phyloP scores from a whole-genome alignment of 2,797 vertebrate genomes.

The Sarcoramphus papa region DNA sequence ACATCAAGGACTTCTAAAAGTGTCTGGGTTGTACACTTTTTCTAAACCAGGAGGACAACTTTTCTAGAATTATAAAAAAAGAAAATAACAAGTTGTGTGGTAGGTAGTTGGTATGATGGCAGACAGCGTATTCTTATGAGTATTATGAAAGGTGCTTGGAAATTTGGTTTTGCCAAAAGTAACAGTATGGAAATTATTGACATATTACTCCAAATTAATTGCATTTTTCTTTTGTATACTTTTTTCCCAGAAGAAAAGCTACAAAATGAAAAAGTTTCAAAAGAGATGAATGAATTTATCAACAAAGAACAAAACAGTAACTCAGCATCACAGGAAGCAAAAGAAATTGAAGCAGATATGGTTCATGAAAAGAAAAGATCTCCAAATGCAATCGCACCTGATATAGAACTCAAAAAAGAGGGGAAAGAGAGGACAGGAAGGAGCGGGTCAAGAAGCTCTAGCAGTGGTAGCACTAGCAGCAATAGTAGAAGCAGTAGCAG shows the following conservation, averaged over 20 bases:
- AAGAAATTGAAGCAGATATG: conserved; percentile 85
- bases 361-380: conserved; percentile 89
- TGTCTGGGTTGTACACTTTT: not conserved
- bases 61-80: not conserved
- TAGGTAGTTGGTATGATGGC: not conserved
- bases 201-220: not conserved
- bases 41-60: not conserved
- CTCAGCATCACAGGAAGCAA: conserved; percentile 84
- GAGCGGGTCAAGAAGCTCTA: conserved; percentile 84
- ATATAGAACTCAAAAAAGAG: conserved; percentile 82
- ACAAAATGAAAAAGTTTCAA: conserved; percentile 83
- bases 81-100: not conserved
- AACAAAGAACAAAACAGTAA: conserved; percentile 85
- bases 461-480: conserved; percentile 87
- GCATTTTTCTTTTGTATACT: not conserved
- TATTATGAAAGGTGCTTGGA: not conserved
- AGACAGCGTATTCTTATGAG: not conserved
- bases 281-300: conserved; percentile 86
- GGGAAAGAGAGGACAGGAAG: conserved; percentile 80
- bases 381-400: conserved; percentile 80
- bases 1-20: not conserved
- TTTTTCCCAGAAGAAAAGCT: conserved; percentile 84
- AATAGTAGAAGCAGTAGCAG: conserved; percentile 83
- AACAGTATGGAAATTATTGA: not conserved
- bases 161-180: not conserved